Percentiles rank a stretch among this genome's conserved stretches.
These are phyloP conservation scores for Minunthozetes semirufus DNA, from an alignment of 2,888 invertebrate genomes.

Conservation along the genomic window DNA sequence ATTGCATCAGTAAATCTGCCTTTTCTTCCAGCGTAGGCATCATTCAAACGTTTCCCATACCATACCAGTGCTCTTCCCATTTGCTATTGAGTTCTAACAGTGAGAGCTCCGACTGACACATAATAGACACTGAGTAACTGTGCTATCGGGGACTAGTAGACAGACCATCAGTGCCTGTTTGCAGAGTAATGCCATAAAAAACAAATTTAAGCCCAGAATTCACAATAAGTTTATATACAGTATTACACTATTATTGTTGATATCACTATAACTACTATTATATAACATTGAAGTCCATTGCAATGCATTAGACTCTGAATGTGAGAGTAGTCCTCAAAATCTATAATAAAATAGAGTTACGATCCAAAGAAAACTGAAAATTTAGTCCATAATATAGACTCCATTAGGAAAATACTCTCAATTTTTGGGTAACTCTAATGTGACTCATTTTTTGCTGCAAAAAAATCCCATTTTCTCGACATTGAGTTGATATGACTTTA, in stretches of 20 bases:
- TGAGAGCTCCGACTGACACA: no score
- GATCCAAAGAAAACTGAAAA: background rate
- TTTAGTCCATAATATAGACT: background rate
- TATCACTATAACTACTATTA: no score
- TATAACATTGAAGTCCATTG: no score
- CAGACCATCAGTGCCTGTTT: background rate
- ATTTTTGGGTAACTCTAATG: background rate
- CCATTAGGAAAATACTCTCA: background rate
- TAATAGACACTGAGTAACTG: no score
- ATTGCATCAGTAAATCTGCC: conserved; percentile 24
- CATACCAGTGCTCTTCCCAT: background rate
- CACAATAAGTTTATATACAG: background rate
- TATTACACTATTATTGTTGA: background rate
- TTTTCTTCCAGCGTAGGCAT: background rate
- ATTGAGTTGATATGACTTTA: background rate
- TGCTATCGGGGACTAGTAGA: background rate
- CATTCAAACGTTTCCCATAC: conserved; percentile 1
- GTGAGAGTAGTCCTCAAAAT: background rate
- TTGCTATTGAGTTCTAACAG: background rate
- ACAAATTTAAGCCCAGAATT: background rate
- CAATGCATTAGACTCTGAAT: no score
- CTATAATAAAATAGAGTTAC: background rate
- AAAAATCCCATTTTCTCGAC: background rate
- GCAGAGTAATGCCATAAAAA: background rate
- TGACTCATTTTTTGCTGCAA: background rate